Evolutionary conservation across 2,113 vertebrate species (phyloP), one percentile per base, ranked within the genome.

Genomic region (Seriola rivoliana): DNA sequence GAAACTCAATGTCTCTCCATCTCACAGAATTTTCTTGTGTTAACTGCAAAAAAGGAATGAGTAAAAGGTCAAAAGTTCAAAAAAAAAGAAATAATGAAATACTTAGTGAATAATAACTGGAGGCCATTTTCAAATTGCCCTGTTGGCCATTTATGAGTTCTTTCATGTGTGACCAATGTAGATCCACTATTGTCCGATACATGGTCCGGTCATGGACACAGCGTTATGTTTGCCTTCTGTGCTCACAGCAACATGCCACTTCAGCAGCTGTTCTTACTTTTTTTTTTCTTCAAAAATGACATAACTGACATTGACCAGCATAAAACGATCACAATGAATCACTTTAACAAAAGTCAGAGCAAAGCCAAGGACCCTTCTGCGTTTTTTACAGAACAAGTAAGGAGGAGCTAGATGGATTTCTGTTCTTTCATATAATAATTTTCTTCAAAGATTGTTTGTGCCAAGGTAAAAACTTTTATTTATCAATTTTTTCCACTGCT

Each of bases 191-290:
- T 81, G 78, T 86, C 71, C 67, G 54, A 71, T 46, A 38, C 23
- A 1, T 69, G 71, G 79, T 71, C 76, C n/a, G 63, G 77, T 84
- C 71, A 87, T 90, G 80, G 87, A 70, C 72, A 44, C 36, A 0
- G 4, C 25, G 6, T 79, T 54, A 40, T 68, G 69, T 62, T 80
- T 60, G 40, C 14, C 44, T 40, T 67, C 8, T 78, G 40, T 36
- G 36, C 21, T 12, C 44, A 19, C 42, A 38, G 25, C 2, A 68
- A 36, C 55, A n/a, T 13, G 29, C 8, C 48, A 50, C 16, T 16
- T 63, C n/a, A 11, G 48, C 42, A 36, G 12, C 6, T 52, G 54
- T 29, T 75, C 4, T 21, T 57, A 11, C 34, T 44, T 17, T 68
- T 62, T 40, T 44, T 23, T 40, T 12, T 34, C 36, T 23, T 32